Evolutionary conservation across 2,113 vertebrate genomes (phyloP), one percentile per base, ranked within the genome.

Genomic region (Leucosticte australis): DNA sequence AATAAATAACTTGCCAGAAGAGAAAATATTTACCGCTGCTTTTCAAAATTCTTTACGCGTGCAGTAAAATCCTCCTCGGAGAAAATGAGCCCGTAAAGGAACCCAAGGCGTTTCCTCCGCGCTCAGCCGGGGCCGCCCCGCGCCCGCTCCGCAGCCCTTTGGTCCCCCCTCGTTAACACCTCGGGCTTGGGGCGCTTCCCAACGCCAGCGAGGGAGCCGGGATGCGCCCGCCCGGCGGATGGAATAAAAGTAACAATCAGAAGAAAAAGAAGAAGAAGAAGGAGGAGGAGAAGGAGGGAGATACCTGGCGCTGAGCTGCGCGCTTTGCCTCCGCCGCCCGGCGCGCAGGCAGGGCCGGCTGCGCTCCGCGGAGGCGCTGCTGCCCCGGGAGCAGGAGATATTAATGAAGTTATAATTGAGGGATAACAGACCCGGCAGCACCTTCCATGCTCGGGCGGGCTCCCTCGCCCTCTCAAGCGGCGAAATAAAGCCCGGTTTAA

Each of bases 1-100:
- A 96, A 96, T 94, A 96, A 95, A 95, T 95, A 94, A 92, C 87
- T 96, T 70, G 92, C 96, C 95, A 95, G 95, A 96, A 96, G 85
- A 96, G 88, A 96, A 96, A 97, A 97, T 97, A 95, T 97, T 96
- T 97, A 97, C 96, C 95, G 50, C 96, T 17, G 91, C 95, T 95
- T 97, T 97, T 95, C 94, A 83, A 87, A 95, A 96, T 97, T 96
- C 94, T 96, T 94, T 82, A 90, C 59, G 68, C 88, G 39, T 57
- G 94, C 93, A 83, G 95, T 96, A 94, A 95, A 94, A 81, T 87
- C 95, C 90, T 95, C 93, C 93, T 95, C 75, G 35, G 96, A 94
- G 97, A 92, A 92, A 95, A 95, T 70, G 95, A 94, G 95, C 96
- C 90, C 71, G 92, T 95, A 94, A 97, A 95, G 94, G 33, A 93